A percentile compares a stretch with the other conserved stretches of the same genome.
phyloP scores from a whole-genome alignment of 1,140 invertebrate species.

The Drosophila aff. region DNA sequence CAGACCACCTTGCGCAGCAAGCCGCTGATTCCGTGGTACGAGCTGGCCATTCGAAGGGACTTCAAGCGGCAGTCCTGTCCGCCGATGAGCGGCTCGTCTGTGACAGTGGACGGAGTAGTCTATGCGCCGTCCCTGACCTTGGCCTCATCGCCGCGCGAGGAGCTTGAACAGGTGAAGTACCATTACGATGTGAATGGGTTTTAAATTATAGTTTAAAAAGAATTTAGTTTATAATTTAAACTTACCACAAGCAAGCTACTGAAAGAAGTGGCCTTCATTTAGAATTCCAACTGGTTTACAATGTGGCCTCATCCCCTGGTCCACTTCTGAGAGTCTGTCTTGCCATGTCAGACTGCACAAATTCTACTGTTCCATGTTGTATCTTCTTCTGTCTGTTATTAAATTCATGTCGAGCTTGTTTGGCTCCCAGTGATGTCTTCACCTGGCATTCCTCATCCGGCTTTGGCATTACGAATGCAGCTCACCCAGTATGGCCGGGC shows the following conservation, averaged over 20 bases:
- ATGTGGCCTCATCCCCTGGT: background rate
- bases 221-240: background rate
- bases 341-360: slow-evolving; percentile 17
- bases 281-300: background rate
- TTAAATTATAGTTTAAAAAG: background rate
- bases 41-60: slow-evolving; percentile 90
- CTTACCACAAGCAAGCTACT: background rate
- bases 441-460: slow-evolving; percentile 66
- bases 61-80: slow-evolving; percentile 90
- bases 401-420: slow-evolving; percentile 32
- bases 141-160: slow-evolving; percentile 54
- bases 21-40: slow-evolving; percentile 93
- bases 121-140: slow-evolving; percentile 36
- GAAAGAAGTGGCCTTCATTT: background rate
- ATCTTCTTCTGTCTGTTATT: slow-evolving; percentile 30
- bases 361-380: slow-evolving; percentile 14
- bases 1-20: slow-evolving; percentile 88
- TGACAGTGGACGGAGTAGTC: slow-evolving; percentile 16
- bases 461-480: slow-evolving; percentile 73
- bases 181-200: background rate
- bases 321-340: background rate
- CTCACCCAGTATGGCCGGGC: slow-evolving; percentile 63
- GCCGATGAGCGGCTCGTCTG: slow-evolving; percentile 58
- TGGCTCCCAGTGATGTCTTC: slow-evolving; percentile 39
- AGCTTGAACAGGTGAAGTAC: slow-evolving; percentile 64